These are phyloP conservation scores for Phaethornis superciliosus DNA, from an alignment of 2,113 vertebrate genomes.

Conservation along the genomic window DNA sequence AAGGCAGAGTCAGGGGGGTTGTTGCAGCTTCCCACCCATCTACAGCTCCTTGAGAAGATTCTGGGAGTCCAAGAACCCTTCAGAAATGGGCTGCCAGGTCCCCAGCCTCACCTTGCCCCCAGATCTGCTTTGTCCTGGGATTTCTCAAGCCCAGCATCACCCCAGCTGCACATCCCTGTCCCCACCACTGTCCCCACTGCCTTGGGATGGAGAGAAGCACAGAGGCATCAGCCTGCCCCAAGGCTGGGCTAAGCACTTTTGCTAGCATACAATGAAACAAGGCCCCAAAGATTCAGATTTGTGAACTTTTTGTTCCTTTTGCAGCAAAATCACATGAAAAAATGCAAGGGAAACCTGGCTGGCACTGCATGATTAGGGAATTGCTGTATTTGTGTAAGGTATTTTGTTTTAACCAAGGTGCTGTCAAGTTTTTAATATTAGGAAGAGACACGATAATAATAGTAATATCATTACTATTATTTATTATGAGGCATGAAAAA, in stretches of 20 bases:
- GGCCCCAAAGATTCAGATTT: rapidly evolving
- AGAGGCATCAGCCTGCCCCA: not conserved
- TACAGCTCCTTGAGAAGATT: not conserved
- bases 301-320: not conserved
- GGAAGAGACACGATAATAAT: not conserved
- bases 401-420: not conserved
- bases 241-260: rapidly evolving
- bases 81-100: not conserved
- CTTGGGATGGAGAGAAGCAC: not conserved
- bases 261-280: not conserved
- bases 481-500: not conserved
- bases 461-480: no score
- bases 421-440: not conserved
- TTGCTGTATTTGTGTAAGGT: not conserved
- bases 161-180: rapidly evolving
- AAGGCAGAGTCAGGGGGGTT: not conserved
- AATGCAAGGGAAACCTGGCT: not conserved
- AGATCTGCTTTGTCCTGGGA: not conserved
- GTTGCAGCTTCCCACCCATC: not conserved
- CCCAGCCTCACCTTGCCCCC: not conserved
- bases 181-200: not conserved
- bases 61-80: not conserved
- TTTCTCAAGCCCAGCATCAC: not conserved
- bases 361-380: not conserved
- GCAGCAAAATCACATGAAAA: not conserved